Conservation (phyloP, 1,140 invertebrate species). For the Andricus grossulariae region DNA sequence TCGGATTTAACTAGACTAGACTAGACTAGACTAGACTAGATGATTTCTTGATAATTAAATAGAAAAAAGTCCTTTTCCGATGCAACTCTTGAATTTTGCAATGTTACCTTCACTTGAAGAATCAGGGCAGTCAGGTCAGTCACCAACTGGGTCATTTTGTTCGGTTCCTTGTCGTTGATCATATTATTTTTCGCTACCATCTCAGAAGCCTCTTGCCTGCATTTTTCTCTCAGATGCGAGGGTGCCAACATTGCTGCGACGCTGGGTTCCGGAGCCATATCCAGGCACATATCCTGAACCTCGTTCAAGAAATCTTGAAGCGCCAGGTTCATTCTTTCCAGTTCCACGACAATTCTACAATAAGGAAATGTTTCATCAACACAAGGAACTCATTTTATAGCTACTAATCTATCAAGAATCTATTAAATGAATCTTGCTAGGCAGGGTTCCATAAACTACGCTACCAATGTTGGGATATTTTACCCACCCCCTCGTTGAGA, state of each 20-base stretch:
- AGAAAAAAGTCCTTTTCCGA: no score
- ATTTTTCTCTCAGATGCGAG: constrained; percentile 90
- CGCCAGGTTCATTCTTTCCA: constrained; percentile 94
- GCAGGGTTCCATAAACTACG: no score
- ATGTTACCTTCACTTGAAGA: constrained; percentile 89
- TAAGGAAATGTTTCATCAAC: background rate
- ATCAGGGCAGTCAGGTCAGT: constrained; percentile 93
- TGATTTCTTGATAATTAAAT: no score
- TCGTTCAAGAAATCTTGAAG: constrained; percentile 90
- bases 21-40: no score
- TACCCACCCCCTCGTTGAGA: no score
- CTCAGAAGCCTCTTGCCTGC: constrained; percentile 87
- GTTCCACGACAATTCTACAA: constrained; percentile 85
- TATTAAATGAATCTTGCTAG: no score
- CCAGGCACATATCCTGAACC: constrained; percentile 89
- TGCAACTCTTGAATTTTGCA: background rate
- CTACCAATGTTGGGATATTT: no score
- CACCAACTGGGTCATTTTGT: constrained; percentile 86
- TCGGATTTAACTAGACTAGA: no score
- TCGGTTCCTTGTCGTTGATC: constrained; percentile 74
- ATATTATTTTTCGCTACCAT: constrained; percentile 88
- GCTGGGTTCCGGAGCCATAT: constrained; percentile 91
- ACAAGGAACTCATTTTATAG: no score
- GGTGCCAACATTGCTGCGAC: constrained; percentile 92
- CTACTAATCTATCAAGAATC: no score